These are phyloP conservation scores for Pterocles gutturalis DNA, from an alignment of 2,113 vertebrate genomes.

Conservation along the genomic window DNA sequence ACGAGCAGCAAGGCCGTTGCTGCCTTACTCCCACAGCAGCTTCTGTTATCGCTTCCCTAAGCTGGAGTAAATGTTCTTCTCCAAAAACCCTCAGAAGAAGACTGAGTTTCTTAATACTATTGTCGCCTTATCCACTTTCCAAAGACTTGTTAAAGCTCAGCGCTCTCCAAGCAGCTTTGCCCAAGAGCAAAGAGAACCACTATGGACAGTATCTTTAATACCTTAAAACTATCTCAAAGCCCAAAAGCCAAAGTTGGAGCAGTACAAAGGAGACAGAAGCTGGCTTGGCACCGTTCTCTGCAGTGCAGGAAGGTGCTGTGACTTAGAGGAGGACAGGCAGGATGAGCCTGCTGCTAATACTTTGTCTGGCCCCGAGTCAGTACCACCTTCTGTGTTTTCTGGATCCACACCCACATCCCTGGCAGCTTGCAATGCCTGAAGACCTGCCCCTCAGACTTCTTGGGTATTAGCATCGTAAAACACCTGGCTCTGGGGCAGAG, in stretches of 20 bases:
- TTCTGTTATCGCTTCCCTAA: not conserved
- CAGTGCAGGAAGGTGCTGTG: rapidly evolving
- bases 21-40: not conserved
- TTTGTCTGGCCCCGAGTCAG: no score
- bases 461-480: not conserved
- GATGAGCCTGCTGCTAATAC: not conserved
- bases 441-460: not conserved
- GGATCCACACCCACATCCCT: no score
- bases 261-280: not conserved
- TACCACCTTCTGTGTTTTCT: not conserved
- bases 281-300: rapidly evolving
- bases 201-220: not conserved
- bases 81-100: not conserved
- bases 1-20: not conserved
- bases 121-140: not conserved
- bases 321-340: not conserved
- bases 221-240: not conserved
- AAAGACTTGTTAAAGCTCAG: not conserved
- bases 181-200: not conserved
- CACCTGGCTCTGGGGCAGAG: not conserved
- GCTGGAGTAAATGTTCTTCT: not conserved
- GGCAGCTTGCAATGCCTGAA: not conserved
- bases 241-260: not conserved
- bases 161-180: not conserved
- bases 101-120: not conserved